These are phyloP conservation scores for Hydrotaea cyrtoneurina DNA, from an alignment of 2,888 invertebrate genomes.

Conservation along the genomic window DNA sequence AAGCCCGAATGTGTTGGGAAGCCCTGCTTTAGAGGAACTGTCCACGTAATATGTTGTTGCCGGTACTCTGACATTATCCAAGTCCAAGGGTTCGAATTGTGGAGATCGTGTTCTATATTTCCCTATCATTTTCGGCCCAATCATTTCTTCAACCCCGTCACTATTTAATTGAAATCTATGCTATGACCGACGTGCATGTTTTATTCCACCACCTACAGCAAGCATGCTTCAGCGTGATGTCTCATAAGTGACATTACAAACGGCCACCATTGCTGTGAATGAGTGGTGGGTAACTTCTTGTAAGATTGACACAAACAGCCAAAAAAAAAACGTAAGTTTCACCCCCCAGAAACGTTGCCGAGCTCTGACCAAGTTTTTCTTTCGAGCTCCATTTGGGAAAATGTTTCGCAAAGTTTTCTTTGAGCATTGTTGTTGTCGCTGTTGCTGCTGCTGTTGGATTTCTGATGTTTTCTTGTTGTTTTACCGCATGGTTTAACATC, in stretches of 20 bases:
- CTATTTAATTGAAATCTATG: not conserved
- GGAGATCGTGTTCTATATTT: too few relatives aligned
- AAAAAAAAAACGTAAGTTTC: not conserved
- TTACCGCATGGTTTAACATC: conserved; percentile 62
- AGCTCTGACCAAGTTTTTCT: conserved; percentile 37
- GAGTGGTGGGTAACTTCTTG: not conserved
- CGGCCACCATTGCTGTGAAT: not conserved
- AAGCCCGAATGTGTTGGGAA: too few relatives aligned
- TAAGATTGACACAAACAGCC: not conserved
- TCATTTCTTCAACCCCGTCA: too few relatives aligned
- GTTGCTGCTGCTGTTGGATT: conserved; percentile 23
- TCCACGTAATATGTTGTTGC: too few relatives aligned
- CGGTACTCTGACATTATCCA: too few relatives aligned
- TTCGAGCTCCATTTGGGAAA: conserved; percentile 48
- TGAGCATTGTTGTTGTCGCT: conserved; percentile 63
- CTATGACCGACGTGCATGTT: not conserved
- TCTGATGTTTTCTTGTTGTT: conserved; percentile 55
- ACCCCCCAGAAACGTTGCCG: not conserved
- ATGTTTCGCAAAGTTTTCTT: conserved; percentile 50
- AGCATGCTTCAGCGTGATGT: not conserved
- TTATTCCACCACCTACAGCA: not conserved
- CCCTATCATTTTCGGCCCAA: too few relatives aligned
- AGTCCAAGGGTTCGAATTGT: too few relatives aligned
- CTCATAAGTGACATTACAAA: not conserved
- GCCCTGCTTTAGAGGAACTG: too few relatives aligned